These are phyloP conservation scores for Sylvilagus floridanus DNA, from an alignment of 2,797 vertebrate species.

Conservation along the genomic window DNA sequence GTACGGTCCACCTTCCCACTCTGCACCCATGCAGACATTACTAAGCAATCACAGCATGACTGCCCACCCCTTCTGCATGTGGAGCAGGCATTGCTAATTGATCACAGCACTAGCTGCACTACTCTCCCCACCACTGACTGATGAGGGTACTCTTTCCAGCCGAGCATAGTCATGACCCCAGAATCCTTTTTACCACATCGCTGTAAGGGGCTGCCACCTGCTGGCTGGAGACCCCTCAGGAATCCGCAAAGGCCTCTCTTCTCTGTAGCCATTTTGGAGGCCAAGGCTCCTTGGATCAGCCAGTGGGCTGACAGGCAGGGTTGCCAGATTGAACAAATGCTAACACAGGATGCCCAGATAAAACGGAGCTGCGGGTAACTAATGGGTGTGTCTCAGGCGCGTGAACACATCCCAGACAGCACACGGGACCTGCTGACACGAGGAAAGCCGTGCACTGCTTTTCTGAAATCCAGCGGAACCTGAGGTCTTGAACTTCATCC, in stretches of 20 bases:
- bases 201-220: too few species aligned
- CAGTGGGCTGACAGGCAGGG: neutral
- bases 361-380: neutral
- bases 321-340: neutral
- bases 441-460: neutral
- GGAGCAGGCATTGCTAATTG: neutral
- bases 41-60: neutral
- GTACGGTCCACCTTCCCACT: accelerated
- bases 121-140: neutral
- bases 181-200: neutral
- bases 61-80: accelerated
- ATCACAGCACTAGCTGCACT: neutral
- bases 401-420: neutral
- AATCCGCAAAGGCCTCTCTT: too few species aligned
- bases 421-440: neutral
- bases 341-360: neutral
- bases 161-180: neutral
- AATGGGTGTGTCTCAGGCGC: neutral
- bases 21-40: conserved; percentile 28
- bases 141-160: neutral
- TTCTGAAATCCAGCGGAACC: neutral
- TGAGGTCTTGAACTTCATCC: neutral
- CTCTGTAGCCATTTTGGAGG: neutral
- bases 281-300: neutral
- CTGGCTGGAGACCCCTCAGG: neutral